Evolutionary conservation across 2,888 invertebrate species (phyloP).

Genomic region (Tridacna crocea): DNA sequence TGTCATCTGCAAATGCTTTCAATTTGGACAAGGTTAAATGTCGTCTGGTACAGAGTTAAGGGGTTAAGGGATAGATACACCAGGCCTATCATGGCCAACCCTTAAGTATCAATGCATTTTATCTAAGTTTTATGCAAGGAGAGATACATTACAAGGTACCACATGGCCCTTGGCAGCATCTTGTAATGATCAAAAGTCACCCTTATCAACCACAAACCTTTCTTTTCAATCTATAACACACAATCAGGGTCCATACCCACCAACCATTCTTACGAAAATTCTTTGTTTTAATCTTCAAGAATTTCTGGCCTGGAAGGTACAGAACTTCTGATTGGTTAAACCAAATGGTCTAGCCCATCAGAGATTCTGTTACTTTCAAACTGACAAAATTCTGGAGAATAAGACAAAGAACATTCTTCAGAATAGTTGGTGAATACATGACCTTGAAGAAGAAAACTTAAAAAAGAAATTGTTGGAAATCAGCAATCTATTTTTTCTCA

Average conservation of each 20-base stretch:
- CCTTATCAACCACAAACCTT: conserved; percentile 8
- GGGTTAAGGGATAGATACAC: not conserved
- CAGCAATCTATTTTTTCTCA: not conserved
- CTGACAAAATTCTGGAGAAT: no score
- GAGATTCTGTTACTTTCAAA: no score
- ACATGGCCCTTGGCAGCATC: conserved; percentile 7
- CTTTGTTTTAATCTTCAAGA: no score
- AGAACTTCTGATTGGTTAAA: no score
- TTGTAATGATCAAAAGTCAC: conserved; percentile 10
- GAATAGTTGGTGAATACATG: no score
- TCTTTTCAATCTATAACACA: not conserved
- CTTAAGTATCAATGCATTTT: conserved; percentile 11
- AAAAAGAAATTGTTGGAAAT: not conserved
- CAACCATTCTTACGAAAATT: no score
- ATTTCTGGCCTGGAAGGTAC: no score
- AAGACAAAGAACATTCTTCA: no score
- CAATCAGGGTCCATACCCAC: not conserved
- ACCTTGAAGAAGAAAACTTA: not conserved
- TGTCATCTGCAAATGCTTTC: no score
- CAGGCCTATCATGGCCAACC: not conserved
- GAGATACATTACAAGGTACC: not conserved
- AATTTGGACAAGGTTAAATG: not conserved
- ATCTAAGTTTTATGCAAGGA: conserved; percentile 21
- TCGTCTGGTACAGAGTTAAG: not conserved
- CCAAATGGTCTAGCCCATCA: no score